phyloP scores from a whole-genome alignment of 2,113 vertebrate species.

The Hyperoodon ampullatus region DNA sequence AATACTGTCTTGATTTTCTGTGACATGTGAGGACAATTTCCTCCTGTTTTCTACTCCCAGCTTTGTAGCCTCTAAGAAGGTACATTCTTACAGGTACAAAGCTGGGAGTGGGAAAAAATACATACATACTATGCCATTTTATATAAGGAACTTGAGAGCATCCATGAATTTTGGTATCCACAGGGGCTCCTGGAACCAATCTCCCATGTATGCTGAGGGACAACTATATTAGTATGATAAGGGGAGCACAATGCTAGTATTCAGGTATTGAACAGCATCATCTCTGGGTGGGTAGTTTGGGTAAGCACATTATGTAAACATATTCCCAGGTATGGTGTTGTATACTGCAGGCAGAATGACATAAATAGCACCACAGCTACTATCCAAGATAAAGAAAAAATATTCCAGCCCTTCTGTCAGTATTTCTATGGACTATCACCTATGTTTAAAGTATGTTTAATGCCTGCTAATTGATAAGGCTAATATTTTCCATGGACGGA shows the following conservation, averaged over 20 bases:
- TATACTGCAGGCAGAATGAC: background rate
- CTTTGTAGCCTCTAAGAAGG: background rate
- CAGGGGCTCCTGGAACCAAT: background rate
- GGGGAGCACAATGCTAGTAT: background rate
- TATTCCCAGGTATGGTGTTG: background rate
- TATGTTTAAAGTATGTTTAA: background rate
- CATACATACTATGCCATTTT: background rate
- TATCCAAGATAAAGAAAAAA: background rate
- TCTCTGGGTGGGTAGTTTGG: background rate
- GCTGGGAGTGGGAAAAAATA: background rate
- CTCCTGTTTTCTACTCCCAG: background rate
- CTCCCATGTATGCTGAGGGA: too few relatives aligned
- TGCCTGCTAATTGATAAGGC: background rate
- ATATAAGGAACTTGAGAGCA: background rate
- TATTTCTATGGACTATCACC: background rate
- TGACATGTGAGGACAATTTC: background rate
- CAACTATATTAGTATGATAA: background rate
- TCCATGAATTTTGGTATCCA: background rate
- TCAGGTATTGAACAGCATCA: background rate
- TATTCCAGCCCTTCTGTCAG: background rate
- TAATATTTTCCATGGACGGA: background rate
- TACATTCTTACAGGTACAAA: background rate
- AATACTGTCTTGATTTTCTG: slow-evolving; percentile 6
- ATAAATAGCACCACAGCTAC: background rate
- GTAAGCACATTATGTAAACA: background rate